Base-by-base conservation (phyloP, 2,113 vertebrate genomes). In the Lanius collurio region DNA sequence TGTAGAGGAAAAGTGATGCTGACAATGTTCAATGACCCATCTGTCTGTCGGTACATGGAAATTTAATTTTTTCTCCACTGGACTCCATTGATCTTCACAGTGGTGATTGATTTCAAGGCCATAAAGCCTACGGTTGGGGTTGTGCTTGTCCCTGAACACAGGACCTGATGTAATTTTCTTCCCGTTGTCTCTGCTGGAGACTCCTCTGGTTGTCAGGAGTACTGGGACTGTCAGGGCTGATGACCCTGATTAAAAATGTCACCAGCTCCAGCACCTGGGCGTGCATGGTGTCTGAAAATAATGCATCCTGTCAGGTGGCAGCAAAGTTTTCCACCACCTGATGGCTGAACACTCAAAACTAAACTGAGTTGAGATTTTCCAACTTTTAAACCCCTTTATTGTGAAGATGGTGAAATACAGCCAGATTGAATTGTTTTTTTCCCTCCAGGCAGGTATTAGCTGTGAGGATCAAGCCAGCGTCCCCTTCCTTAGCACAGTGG, bases 161-260 rank as follows among this genome's bases (percentile, higher is more conserved):
- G 77, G 57, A 75, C 60, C 57, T 89, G 83, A 87, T 96, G 49
- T 60, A 55, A 76, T 96, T 95, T 95, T 94, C 83, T 87, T 86
- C 80, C 52, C 1, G 0, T 83, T 95, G 60, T 89, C 79, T 94
- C 86, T 81, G 44, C 80, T 90, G 74, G 90, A 90, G 76, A 86
- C 60, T 93, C 30, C 47, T 89, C 69, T 63, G 12, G 33, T 57
- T 93, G 94, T 97, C 88, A 90, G 76, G 50, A 89, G 75, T 56
- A 42, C 76, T 33, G 37, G 90, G 44, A 83, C 76, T 92, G 80
- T 93, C 86, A 94, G 83, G 81, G 37, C 76, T 96, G 90, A 94
- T 92, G 80, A 92, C 90, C 87, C 93, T 96, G 83, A 96, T 96
- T 96, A 87, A 83, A 95, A 90, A 89, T 89, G 94, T 94, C 94